A percentile compares a stretch with the other conserved stretches of the same genome.
phyloP scores from a whole-genome alignment of 2,888 invertebrate species.

The Apodemia hepburni region DNA sequence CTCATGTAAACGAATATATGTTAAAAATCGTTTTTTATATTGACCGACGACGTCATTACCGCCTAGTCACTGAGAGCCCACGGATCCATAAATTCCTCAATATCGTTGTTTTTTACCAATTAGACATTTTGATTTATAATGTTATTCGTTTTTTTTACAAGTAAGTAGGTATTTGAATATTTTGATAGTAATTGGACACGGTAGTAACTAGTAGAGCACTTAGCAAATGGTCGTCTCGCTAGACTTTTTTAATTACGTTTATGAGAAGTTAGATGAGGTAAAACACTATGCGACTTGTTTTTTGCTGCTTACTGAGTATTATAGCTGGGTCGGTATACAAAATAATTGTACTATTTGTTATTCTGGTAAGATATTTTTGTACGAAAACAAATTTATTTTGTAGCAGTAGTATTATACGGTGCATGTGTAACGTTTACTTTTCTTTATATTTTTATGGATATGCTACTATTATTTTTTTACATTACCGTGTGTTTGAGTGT shows the following conservation, averaged over 20 bases:
- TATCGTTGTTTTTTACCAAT: slow-evolving; percentile 54
- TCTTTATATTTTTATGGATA: slow-evolving; percentile 64
- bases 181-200: slow-evolving; percentile 58
- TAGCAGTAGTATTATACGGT: slow-evolving; percentile 74
- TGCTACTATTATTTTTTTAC: slow-evolving; percentile 68
- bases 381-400: slow-evolving; percentile 72
- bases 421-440: slow-evolving; percentile 72
- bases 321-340: slow-evolving; percentile 68
- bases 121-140: slow-evolving; percentile 71
- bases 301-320: slow-evolving; percentile 67
- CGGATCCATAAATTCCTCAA: slow-evolving; percentile 60
- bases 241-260: slow-evolving; percentile 54
- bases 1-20: slow-evolving; percentile 40
- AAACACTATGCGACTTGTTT: slow-evolving; percentile 41
- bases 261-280: slow-evolving; percentile 61
- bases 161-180: slow-evolving; percentile 56
- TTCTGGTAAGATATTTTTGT: slow-evolving; percentile 77
- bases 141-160: slow-evolving; percentile 72
- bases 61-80: slow-evolving; percentile 79
- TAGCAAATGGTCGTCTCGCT: slow-evolving; percentile 73
- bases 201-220: slow-evolving; percentile 76
- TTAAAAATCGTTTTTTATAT: slow-evolving; percentile 47
- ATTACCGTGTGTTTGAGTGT: slow-evolving; percentile 78
- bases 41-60: slow-evolving; percentile 60
- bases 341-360: slow-evolving; percentile 75